These are phyloP conservation scores for Eristalis intricaria DNA, from an alignment of 2,888 invertebrate species.

Conservation along the genomic window DNA sequence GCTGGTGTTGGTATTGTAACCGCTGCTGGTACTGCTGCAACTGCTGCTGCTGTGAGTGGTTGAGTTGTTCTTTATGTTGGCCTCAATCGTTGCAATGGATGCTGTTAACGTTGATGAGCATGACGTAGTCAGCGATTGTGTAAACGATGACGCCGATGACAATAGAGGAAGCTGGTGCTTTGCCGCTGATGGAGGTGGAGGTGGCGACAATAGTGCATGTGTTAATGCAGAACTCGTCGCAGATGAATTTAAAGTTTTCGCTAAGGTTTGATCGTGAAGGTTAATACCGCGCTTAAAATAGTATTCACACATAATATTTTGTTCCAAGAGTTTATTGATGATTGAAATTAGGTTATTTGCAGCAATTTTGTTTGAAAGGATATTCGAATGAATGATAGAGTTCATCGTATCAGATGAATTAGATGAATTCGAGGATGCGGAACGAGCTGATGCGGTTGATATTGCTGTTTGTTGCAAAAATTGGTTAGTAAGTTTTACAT, in stretches of 20 bases:
- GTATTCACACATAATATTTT: conserved; percentile 75
- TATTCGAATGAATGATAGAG: conserved; percentile 74
- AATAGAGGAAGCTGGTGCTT: conserved; percentile 39
- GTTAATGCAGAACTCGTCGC: conserved; percentile 3
- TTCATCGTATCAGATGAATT: conserved; percentile 73
- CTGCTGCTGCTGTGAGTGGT: conserved; percentile 48
- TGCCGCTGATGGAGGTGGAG: conserved; percentile 33
- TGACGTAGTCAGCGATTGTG: background rate
- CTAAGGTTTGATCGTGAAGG: conserved; percentile 59
- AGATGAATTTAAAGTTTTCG: conserved; percentile 29
- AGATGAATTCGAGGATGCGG: conserved; percentile 62
- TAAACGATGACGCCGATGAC: conserved; percentile 21
- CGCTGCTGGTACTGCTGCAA: conserved; percentile 60
- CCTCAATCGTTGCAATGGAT: conserved; percentile 17
- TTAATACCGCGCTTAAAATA: conserved; percentile 74
- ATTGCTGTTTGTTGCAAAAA: conserved; percentile 76
- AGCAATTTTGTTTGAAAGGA: conserved; percentile 75
- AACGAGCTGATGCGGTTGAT: conserved; percentile 74
- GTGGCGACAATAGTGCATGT: conserved; percentile 40
- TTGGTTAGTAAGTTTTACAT: conserved; percentile 76
- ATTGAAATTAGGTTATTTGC: conserved; percentile 75
- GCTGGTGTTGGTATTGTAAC: conserved; percentile 46
- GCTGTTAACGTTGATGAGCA: conserved; percentile 35
- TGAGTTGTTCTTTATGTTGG: conserved; percentile 30
- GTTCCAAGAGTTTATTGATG: conserved; percentile 74